A percentile compares a stretch with the other conserved stretches of the same genome.
These are phyloP conservation scores for Scyliorhinus canicula DNA, from an alignment of 2,797 vertebrate genomes.

Conservation along the genomic window DNA sequence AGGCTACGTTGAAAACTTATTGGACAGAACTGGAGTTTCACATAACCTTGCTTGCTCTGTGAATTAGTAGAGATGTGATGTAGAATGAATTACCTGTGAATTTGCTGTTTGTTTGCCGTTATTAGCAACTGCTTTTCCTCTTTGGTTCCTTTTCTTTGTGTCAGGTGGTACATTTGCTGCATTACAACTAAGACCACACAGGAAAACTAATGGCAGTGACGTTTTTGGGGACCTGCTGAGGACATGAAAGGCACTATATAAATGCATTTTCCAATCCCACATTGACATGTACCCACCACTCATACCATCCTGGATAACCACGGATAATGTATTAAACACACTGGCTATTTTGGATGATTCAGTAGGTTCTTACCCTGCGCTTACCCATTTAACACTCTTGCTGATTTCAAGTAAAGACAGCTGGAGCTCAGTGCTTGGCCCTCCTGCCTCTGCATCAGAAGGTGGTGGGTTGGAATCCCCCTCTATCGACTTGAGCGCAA, in stretches of 20 bases:
- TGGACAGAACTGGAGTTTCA: background rate
- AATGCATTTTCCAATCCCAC: background rate
- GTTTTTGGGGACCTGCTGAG: background rate
- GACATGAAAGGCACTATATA: too few relatives aligned
- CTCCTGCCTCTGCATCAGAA: too few relatives aligned
- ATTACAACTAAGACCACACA: background rate
- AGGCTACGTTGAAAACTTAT: background rate
- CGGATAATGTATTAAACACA: background rate
- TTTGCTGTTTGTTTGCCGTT: background rate
- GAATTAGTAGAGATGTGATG: background rate
- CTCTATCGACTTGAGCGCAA: too few relatives aligned
- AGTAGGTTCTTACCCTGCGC: background rate
- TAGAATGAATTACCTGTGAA: background rate
- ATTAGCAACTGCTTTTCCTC: background rate
- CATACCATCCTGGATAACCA: background rate
- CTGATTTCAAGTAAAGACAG: background rate
- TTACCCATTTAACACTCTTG: background rate
- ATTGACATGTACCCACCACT: background rate
- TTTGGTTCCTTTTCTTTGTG: background rate
- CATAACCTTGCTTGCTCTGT: background rate
- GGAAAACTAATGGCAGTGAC: background rate
- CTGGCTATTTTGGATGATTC: background rate
- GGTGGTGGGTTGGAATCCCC: too few relatives aligned
- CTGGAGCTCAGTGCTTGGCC: too few relatives aligned
- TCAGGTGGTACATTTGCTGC: background rate